Conservation (phyloP, 2,888 invertebrate species). For the Orthosia cruda region DNA sequence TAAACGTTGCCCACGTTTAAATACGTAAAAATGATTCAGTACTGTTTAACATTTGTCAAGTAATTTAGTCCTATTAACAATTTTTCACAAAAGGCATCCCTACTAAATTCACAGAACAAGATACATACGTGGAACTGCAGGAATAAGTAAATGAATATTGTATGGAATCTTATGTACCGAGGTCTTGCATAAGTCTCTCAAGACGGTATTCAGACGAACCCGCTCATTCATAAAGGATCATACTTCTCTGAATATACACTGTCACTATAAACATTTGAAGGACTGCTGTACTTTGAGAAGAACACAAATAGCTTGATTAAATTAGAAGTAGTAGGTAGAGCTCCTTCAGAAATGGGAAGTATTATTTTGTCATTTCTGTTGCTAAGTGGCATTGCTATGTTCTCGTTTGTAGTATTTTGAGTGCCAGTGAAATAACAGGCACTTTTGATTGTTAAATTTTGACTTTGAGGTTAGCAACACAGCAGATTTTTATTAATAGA, state of each 20-base stretch:
- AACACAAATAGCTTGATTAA: constrained; percentile 1
- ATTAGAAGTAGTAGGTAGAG: background rate
- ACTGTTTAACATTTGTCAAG: background rate
- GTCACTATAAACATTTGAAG: constrained; percentile 5
- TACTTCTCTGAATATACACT: constrained; percentile 42
- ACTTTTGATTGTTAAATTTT: background rate
- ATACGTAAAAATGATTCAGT: too few species aligned
- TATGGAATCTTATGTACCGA: constrained; percentile 36
- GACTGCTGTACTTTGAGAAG: background rate
- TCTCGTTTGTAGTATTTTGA: background rate
- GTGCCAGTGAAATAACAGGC: background rate
- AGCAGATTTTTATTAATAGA: too few species aligned
- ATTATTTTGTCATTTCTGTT: background rate
- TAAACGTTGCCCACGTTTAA: too few species aligned
- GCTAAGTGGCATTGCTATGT: background rate
- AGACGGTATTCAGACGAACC: constrained; percentile 40
- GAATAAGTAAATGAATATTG: constrained; percentile 52
- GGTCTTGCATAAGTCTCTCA: constrained; percentile 34
- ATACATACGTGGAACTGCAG: constrained; percentile 19
- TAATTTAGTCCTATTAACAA: background rate
- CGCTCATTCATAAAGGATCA: constrained; percentile 55
- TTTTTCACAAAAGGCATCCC: background rate
- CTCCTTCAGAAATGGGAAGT: background rate
- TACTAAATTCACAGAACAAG: constrained; percentile 13
- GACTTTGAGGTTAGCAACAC: background rate